A percentile compares a stretch with the other conserved stretches of the same genome.
Evolutionary conservation across 2,113 vertebrate species (phyloP).

Genomic region (Sclerurus mexicanus): DNA sequence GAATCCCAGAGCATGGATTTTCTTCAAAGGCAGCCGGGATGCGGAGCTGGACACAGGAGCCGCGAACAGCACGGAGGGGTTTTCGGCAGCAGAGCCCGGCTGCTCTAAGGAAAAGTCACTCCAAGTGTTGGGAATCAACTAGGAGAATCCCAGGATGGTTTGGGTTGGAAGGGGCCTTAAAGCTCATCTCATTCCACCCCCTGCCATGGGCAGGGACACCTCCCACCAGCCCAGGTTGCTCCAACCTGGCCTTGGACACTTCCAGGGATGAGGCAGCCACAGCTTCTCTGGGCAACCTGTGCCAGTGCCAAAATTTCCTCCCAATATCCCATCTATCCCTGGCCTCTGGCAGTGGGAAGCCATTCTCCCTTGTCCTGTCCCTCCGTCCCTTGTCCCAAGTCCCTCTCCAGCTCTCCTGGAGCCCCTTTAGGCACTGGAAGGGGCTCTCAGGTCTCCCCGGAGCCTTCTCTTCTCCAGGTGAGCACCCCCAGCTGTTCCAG

Average conservation of each 20-base stretch:
- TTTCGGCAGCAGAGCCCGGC: neutral
- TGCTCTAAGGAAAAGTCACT: neutral
- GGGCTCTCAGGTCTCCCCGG: neutral
- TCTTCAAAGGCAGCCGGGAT: neutral
- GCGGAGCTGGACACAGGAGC: neutral
- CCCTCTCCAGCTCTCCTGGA: neutral
- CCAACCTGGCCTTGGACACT: neutral
- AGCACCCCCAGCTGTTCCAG: neutral
- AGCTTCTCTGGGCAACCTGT: neutral
- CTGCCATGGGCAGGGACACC: neutral
- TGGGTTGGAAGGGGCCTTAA: neutral
- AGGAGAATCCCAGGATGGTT: neutral
- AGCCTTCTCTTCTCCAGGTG: neutral
- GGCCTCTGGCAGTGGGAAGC: neutral
- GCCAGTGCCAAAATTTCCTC: neutral
- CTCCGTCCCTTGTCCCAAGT: neutral
- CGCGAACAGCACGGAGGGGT: neutral
- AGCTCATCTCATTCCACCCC: neutral
- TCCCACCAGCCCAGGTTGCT: neutral
- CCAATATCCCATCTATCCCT: neutral
- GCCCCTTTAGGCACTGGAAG: neutral
- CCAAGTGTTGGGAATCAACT: neutral
- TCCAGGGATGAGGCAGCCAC: neutral
- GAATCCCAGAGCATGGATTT: neutral
- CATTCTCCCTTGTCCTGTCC: neutral